Evolutionary conservation across 2,888 invertebrate genomes (phyloP), one percentile per base, ranked within the genome.

Genomic region (Antitype chi): DNA sequence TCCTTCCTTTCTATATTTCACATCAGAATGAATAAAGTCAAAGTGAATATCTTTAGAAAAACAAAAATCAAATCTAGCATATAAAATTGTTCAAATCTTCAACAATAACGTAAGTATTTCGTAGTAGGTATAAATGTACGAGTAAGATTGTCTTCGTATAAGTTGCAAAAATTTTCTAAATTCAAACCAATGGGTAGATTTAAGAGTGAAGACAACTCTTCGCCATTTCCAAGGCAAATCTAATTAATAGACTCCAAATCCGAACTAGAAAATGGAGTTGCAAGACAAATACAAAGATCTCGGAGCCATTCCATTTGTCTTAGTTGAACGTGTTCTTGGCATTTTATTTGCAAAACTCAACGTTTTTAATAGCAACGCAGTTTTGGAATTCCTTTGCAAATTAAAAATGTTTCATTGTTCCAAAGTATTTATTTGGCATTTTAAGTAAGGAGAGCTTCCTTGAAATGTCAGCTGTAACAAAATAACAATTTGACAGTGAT

Each of bases 301-400:
- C 17, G 15, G n/a, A 69, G 53, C 57, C 23, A 53, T 64, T 64
- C 13, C 63, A 69, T 76, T 82, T 69, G 59, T 82, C 69, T 81
- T 67, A 63, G 38, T 55, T 38, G n/a, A 76, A 69, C 32, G 28
- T 53, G 28, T 69, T 69, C 63, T 53, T 69, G 57, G 78, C 64
- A 66, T 53, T 60, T 60, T 7, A 66, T 47, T 55, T 60, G 9
- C 32, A 60, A 38, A 43, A 28, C 52, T 55, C 52, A 20, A 76
- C 25, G 23, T 9, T 47, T 62, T 64, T 76, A 69, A 80, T 82
- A 52, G 20, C 25, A 55, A 73, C 15, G 23, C 43, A 47, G 11
- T 55, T 67, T 67, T 64, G 9, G 13, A 74, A 55, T 74, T 74
- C 66, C 74, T 81, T 74, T 17, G 47, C 20, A 60, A 55, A 66